Conservation (phyloP, 2,797 vertebrate genomes). For the Pseudocheirus occidentalis region DNA sequence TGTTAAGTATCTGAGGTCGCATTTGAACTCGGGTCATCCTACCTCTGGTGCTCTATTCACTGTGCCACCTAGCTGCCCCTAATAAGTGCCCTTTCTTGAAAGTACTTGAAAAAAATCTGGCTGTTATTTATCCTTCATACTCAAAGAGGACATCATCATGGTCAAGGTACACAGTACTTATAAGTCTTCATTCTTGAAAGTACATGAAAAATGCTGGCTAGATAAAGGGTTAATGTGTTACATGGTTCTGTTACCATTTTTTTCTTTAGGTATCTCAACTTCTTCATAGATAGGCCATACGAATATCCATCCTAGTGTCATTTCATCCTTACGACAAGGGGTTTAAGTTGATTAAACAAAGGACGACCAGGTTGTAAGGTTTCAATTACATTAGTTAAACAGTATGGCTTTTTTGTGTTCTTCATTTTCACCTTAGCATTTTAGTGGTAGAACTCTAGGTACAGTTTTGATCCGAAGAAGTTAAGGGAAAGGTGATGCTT, state of each 20-base stretch:
- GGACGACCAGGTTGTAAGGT: no score
- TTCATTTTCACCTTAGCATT: not conserved
- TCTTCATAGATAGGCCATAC: not conserved
- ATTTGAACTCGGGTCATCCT: no score
- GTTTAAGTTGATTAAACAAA: not conserved
- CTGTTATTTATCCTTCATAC: not conserved
- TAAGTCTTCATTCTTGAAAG: not conserved
- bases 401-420: not conserved
- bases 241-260: not conserved
- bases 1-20: no score
- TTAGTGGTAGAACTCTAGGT: not conserved
- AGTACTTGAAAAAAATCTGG: not conserved
- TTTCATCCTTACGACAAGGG: not conserved
- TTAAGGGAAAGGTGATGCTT: not conserved
- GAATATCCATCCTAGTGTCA: not conserved
- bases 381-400: no score
- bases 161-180: not conserved
- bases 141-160: not conserved
- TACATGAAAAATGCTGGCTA: not conserved
- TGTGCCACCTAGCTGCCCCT: no score
- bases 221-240: not conserved
- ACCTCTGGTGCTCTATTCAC: no score
- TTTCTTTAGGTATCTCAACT: not conserved
- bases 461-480: not conserved
- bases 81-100: not conserved